These are phyloP conservation scores for Stratiomys singularior DNA, from an alignment of 2,888 invertebrate genomes.

Conservation along the genomic window DNA sequence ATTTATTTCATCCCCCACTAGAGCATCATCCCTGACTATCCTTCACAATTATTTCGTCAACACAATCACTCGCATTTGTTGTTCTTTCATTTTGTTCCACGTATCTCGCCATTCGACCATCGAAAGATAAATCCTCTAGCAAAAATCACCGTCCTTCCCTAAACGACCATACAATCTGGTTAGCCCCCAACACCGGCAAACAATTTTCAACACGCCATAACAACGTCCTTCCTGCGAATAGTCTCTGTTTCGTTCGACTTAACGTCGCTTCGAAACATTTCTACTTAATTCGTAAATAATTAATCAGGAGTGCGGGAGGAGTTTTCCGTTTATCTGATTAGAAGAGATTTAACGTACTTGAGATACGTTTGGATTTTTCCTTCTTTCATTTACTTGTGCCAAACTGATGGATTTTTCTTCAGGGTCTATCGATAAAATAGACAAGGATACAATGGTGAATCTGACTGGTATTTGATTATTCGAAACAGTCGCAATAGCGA, in stretches of 20 bases:
- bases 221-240: background rate
- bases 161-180: slow-evolving; percentile 9
- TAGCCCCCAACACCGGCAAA: background rate
- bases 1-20: no score
- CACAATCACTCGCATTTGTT: no score
- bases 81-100: no score
- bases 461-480: background rate
- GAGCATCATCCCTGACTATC: no score
- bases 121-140: no score
- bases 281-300: slow-evolving; percentile 52
- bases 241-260: background rate
- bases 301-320: slow-evolving; percentile 46
- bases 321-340: slow-evolving; percentile 49
- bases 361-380: slow-evolving; percentile 27
- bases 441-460: background rate
- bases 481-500: background rate
- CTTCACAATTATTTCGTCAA: no score
- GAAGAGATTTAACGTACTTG: slow-evolving; percentile 50
- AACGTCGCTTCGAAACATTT: background rate
- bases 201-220: slow-evolving; percentile 50
- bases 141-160: no score
- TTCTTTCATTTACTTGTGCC: slow-evolving; percentile 22
- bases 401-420: slow-evolving; percentile 49
- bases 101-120: no score
- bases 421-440: background rate